Percentiles rank a stretch among this genome's conserved stretches.
Conservation (phyloP, 2,888 invertebrate species). For the Argyresthia goedartella region DNA sequence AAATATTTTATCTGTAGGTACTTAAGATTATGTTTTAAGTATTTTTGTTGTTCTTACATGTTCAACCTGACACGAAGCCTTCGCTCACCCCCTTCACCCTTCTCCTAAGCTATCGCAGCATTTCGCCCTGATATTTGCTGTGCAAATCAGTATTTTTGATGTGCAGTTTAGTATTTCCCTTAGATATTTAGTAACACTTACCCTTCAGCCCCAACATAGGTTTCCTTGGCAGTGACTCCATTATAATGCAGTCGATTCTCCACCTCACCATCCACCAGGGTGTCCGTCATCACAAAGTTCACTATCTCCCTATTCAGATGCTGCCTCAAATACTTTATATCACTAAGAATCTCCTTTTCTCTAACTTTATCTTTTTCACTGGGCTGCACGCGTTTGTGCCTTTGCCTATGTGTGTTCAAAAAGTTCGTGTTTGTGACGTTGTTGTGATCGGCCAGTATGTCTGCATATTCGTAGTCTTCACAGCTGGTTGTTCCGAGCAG, state of each 20-base stretch:
- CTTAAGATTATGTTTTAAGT: too few relatives aligned
- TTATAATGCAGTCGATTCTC: constrained; percentile 75
- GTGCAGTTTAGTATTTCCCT: too few relatives aligned
- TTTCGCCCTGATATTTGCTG: too few relatives aligned
- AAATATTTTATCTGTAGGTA: too few relatives aligned
- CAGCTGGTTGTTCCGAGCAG: constrained; percentile 50
- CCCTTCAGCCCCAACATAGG: constrained; percentile 68
- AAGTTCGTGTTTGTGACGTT: constrained; percentile 15
- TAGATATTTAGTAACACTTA: constrained; percentile 30
- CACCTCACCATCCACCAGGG: constrained; percentile 77
- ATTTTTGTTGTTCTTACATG: too few relatives aligned
- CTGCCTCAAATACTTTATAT: constrained; percentile 50
- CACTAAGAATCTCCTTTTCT: constrained; percentile 30
- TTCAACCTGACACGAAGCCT: too few relatives aligned
- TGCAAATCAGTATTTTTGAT: too few relatives aligned
- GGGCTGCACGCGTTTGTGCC: constrained; percentile 20
- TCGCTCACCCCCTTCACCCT: too few relatives aligned
- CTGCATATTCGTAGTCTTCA: constrained; percentile 48
- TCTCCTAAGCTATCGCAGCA: too few relatives aligned
- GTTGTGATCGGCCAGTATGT: constrained; percentile 16
- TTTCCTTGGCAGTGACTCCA: constrained; percentile 77
- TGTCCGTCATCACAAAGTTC: constrained; percentile 76
- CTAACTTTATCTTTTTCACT: constrained; percentile 15
- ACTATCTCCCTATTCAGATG: constrained; percentile 52
- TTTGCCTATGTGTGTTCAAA: constrained; percentile 13